Evolutionary conservation across 2,797 vertebrate genomes (phyloP).

Genomic region (Channa striata): DNA sequence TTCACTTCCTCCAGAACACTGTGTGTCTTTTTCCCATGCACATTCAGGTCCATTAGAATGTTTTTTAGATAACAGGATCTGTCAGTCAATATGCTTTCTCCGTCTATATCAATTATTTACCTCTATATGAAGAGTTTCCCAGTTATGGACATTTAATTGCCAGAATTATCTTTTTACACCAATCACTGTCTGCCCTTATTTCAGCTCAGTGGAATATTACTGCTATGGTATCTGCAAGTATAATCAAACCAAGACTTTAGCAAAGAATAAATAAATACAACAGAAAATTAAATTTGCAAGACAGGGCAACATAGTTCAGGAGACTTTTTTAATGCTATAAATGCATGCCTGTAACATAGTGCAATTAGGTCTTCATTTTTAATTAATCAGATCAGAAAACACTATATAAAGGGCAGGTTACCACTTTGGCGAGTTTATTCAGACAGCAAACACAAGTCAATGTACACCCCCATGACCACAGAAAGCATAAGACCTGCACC

Average conservation of each 20-base stretch:
- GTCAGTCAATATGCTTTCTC: slow-evolving; percentile 63
- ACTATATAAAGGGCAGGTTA: slow-evolving; percentile 43
- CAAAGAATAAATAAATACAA: neutral
- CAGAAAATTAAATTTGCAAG: slow-evolving; percentile 17
- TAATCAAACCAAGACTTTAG: slow-evolving; percentile 21
- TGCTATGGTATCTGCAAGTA: slow-evolving; percentile 13
- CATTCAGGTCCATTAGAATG: slow-evolving; percentile 55
- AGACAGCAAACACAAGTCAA: slow-evolving; percentile 44
- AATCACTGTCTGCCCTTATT: slow-evolving; percentile 17
- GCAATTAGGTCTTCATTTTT: slow-evolving; percentile 26
- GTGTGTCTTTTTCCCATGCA: slow-evolving; percentile 22
- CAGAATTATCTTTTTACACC: slow-evolving; percentile 33
- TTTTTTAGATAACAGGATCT: slow-evolving; percentile 64
- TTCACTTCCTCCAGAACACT: neutral
- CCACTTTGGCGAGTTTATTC: slow-evolving; percentile 55
- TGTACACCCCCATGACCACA: slow-evolving; percentile 19
- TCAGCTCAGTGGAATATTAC: slow-evolving; percentile 29
- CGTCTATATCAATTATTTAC: slow-evolving; percentile 73
- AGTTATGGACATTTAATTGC: slow-evolving; percentile 58
- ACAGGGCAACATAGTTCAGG: slow-evolving; percentile 16
- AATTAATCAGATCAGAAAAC: slow-evolving; percentile 41
- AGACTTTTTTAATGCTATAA: slow-evolving; percentile 23
- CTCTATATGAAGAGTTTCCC: slow-evolving; percentile 59
- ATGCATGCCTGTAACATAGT: slow-evolving; percentile 7
- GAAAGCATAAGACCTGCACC: slow-evolving; percentile 29